Evolutionary conservation across 64 coral and sea anemone species (phyloP).

Genomic region (Montipora foliosa): DNA sequence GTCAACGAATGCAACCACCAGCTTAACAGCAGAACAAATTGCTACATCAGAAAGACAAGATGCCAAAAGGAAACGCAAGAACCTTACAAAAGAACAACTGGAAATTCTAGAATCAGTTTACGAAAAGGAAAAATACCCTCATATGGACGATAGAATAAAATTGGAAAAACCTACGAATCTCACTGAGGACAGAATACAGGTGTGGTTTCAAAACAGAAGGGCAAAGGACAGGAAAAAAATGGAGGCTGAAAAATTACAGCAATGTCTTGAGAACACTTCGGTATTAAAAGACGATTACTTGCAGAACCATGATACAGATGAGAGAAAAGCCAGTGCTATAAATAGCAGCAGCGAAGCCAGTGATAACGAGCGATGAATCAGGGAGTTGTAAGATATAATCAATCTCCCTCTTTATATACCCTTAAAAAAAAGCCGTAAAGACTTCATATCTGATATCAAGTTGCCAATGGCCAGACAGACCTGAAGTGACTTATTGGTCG

Average conservation of each 20-base stretch:
- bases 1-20: neutral
- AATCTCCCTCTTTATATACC: neutral
- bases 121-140: constrained; percentile 53
- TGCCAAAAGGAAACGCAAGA: constrained; percentile 55
- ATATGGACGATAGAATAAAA: constrained; percentile 57
- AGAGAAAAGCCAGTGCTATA: neutral
- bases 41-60: constrained; percentile 41
- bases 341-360: neutral
- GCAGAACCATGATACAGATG: neutral
- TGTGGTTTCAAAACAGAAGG: constrained; percentile 79
- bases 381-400: neutral
- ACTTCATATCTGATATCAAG: no score
- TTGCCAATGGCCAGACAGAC: no score
- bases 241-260: constrained; percentile 24
- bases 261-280: constrained; percentile 12
- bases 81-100: constrained; percentile 69
- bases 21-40: neutral
- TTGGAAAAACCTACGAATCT: constrained; percentile 42
- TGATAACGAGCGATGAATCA: neutral
- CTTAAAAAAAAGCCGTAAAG: no score
- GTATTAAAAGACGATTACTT: neutral
- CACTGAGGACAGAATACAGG: constrained; percentile 57
- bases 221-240: constrained; percentile 62
- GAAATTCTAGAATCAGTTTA: constrained; percentile 69
- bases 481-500: no score